These are phyloP conservation scores for Danaus chrysippus DNA, from an alignment of 2,888 invertebrate genomes.

Conservation along the genomic window DNA sequence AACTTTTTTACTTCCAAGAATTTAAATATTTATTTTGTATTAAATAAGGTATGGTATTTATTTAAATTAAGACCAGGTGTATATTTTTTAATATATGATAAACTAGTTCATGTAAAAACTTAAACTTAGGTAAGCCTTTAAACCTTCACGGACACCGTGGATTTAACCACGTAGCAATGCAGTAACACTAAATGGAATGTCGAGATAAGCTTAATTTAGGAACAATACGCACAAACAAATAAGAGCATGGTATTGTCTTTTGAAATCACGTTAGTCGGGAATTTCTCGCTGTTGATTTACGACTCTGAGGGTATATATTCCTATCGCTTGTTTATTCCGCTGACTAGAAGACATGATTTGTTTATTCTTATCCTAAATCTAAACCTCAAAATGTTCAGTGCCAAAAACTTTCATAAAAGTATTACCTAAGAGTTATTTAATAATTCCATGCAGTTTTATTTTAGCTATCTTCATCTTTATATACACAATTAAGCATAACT, in stretches of 20 bases:
- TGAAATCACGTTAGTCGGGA: slow-evolving; percentile 66
- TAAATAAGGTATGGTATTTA: neutral
- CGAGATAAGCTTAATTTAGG: slow-evolving; percentile 51
- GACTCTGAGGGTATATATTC: slow-evolving; percentile 67
- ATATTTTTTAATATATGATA: neutral
- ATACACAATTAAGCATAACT: slow-evolving; percentile 4
- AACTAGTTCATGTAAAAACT: neutral
- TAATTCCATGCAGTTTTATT: neutral
- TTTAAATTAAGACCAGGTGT: neutral
- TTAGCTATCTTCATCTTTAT: neutral
- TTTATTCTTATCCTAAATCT: slow-evolving; percentile 66
- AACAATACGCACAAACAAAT: slow-evolving; percentile 50
- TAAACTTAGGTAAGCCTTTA: neutral
- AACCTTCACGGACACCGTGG: neutral
- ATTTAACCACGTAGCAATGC: slow-evolving; percentile 6
- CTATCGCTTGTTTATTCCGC: slow-evolving; percentile 51
- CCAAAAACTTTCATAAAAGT: slow-evolving; percentile 32
- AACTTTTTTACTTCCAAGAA: neutral
- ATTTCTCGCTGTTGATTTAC: slow-evolving; percentile 68
- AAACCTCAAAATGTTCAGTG: slow-evolving; percentile 54
- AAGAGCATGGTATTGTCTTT: slow-evolving; percentile 57
- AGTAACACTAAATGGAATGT: slow-evolving; percentile 33
- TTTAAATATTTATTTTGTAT: too few species aligned
- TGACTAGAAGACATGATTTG: slow-evolving; percentile 50
- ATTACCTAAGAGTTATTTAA: too few species aligned